phyloP scores from a whole-genome alignment of 2,797 vertebrate species.

The Agapornis canus region DNA sequence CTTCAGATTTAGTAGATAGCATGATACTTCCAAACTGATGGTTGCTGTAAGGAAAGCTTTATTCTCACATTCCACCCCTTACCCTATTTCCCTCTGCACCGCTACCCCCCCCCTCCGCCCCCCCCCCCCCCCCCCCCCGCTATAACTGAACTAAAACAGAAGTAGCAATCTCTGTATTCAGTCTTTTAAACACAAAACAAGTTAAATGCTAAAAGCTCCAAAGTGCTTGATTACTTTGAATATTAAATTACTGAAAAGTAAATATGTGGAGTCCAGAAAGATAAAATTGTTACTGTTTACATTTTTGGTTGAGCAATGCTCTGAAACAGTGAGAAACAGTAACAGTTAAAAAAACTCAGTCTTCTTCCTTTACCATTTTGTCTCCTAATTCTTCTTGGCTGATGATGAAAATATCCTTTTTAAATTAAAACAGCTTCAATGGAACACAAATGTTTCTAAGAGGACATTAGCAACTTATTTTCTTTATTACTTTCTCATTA shows the following conservation, averaged over 20 bases:
- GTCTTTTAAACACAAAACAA: neutral
- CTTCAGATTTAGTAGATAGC: neutral
- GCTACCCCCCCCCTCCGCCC: too few relatives aligned
- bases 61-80: neutral
- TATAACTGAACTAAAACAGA: neutral
- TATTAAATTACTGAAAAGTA: neutral
- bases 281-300: neutral
- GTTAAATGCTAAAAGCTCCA: neutral
- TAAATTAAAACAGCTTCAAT: neutral
- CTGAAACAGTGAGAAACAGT: neutral
- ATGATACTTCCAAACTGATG: neutral
- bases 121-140: too few relatives aligned
- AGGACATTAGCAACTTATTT: constrained; percentile 21
- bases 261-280: neutral
- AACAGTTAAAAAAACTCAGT: neutral
- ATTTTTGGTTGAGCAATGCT: neutral
- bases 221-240: neutral
- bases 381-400: neutral
- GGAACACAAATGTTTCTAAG: constrained; percentile 23
- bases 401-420: neutral
- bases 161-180: neutral
- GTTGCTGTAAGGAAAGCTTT: neutral
- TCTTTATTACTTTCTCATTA: constrained; percentile 51
- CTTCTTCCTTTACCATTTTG: neutral
- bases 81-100: too few relatives aligned